Percentiles rank a stretch among this genome's conserved stretches.
Evolutionary conservation across 1,140 invertebrate genomes (phyloP).

Genomic region (Zeugodacus cucurbitae): DNA sequence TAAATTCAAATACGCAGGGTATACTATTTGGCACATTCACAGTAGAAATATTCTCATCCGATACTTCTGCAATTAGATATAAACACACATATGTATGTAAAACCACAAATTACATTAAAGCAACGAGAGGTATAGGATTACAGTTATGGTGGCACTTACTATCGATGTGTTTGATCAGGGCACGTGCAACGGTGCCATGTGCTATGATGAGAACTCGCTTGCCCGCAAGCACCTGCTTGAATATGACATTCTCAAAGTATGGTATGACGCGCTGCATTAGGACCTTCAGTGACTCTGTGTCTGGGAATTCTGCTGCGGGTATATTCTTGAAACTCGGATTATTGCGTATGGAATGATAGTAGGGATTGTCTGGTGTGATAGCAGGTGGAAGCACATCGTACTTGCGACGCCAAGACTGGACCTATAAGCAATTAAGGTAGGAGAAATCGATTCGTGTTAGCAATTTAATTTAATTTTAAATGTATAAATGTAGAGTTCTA

Average conservation of each 20-base stretch:
- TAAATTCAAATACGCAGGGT: constrained; percentile 76
- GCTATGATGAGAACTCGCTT: constrained; percentile 74
- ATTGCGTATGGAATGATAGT: constrained; percentile 70
- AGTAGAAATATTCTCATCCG: constrained; percentile 73
- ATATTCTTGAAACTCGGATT: constrained; percentile 68
- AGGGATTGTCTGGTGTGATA: constrained; percentile 69
- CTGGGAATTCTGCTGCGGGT: constrained; percentile 69
- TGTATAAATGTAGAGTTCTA: too few species aligned
- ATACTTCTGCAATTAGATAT: constrained; percentile 65
- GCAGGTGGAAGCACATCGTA: constrained; percentile 75
- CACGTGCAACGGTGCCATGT: constrained; percentile 78
- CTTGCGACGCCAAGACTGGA: constrained; percentile 75
- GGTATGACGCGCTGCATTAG: constrained; percentile 73
- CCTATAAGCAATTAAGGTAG: constrained; percentile 48
- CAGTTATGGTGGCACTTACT: constrained; percentile 50
- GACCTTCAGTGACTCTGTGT: constrained; percentile 76
- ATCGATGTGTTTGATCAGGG: constrained; percentile 78
- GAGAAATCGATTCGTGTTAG: too few species aligned
- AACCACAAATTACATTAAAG: too few species aligned
- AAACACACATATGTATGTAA: too few species aligned
- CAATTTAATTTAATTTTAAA: too few species aligned
- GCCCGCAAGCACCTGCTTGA: constrained; percentile 72
- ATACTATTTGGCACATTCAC: constrained; percentile 81
- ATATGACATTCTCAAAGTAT: constrained; percentile 76
- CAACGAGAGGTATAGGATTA: too few species aligned